Conservation (phyloP, 2,797 vertebrate species). For the Platalea minor region DNA sequence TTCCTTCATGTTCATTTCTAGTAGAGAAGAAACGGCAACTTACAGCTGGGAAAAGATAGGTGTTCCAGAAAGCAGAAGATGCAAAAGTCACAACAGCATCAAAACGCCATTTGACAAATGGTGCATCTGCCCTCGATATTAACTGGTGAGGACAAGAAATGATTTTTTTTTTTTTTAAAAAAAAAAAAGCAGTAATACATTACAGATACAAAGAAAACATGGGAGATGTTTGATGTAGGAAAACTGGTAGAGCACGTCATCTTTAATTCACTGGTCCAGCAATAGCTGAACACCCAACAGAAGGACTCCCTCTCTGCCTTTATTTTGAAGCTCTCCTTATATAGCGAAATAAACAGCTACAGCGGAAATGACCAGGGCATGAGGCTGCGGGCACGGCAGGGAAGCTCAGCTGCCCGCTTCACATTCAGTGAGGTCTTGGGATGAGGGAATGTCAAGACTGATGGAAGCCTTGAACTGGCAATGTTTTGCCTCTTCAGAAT, state of each 20-base stretch:
- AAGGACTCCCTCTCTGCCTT: not conserved
- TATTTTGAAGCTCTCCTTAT: not conserved
- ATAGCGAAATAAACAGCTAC: not conserved
- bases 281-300: not conserved
- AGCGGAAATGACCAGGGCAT: not conserved
- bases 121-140: rapidly evolving
- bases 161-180: not conserved
- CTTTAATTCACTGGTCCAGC: not conserved
- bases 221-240: not conserved
- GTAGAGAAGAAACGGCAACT: not conserved
- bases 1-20: slow-evolving; percentile 93
- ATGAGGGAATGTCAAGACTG: not conserved
- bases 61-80: not conserved
- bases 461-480: not conserved
- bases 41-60: not conserved
- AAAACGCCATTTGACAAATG: not conserved
- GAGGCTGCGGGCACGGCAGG: not conserved
- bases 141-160: not conserved
- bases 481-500: not conserved
- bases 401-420: not conserved
- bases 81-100: not conserved
- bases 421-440: not conserved
- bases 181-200: not conserved
- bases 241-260: not conserved
- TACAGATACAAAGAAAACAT: not conserved